These are phyloP conservation scores for Lasioglossum lativentre DNA, from an alignment of 2,888 invertebrate genomes.

Conservation along the genomic window DNA sequence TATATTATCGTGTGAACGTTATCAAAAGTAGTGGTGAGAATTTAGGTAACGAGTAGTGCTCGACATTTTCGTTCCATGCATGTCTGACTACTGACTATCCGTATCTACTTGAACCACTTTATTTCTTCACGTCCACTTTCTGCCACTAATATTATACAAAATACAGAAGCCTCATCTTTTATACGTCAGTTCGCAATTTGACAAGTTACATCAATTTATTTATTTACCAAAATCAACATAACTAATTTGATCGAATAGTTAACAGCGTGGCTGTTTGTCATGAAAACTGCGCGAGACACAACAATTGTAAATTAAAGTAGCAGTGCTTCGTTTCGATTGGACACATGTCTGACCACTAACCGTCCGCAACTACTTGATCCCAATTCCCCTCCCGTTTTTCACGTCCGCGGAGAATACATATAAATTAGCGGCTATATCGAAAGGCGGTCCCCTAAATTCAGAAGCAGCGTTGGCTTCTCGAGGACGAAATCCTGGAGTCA, in stretches of 20 bases:
- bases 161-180: neutral
- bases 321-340: neutral
- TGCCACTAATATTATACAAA: neutral
- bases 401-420: neutral
- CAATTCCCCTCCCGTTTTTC: neutral
- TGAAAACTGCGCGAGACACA: neutral
- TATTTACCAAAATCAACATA: neutral
- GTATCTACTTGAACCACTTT: neutral
- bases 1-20: neutral
- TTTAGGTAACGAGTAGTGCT: neutral
- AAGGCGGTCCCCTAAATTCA: neutral
- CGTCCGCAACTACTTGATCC: conserved; percentile 13
- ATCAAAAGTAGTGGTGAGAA: no score
- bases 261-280: neutral
- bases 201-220: neutral
- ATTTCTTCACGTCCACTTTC: neutral
- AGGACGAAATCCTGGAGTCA: conserved; percentile 65
- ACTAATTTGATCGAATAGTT: neutral
- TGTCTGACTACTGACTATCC: neutral
- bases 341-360: conserved; percentile 26
- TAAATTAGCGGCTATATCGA: conserved; percentile 24
- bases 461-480: conserved; percentile 44
- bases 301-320: no score
- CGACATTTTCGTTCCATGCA: neutral
- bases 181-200: neutral